These are phyloP conservation scores for Tolypeutes matacus DNA, from an alignment of 2,797 vertebrate species.

Conservation along the genomic window DNA sequence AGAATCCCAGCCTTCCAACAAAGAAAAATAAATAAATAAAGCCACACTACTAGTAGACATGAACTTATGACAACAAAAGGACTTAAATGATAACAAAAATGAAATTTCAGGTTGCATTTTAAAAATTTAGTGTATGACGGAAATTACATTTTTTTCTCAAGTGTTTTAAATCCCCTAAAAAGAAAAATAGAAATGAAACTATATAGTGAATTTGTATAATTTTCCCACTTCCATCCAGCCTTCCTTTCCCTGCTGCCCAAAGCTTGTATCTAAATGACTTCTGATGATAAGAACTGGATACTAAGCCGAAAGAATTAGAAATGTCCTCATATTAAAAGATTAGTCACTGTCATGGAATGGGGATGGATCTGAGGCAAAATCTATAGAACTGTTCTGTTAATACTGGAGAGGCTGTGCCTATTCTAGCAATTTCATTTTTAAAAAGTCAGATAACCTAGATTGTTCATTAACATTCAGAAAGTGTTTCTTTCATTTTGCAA, in stretches of 20 bases:
- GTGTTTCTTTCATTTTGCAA: background rate
- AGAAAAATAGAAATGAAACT: constrained; percentile 13
- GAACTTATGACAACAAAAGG: background rate
- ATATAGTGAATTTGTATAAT: background rate
- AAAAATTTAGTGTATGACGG: background rate
- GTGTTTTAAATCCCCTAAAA: background rate
- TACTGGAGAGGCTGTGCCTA: background rate
- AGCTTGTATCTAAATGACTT: background rate
- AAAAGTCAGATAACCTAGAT: background rate
- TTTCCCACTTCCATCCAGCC: background rate
- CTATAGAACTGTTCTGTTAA: background rate
- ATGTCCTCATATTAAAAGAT: background rate
- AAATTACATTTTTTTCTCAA: background rate
- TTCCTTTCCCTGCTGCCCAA: background rate
- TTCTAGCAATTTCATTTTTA: background rate
- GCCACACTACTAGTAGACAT: background rate
- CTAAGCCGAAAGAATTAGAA: background rate
- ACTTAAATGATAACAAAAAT: background rate
- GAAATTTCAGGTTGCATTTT: background rate
- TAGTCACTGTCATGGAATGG: background rate
- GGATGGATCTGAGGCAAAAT: background rate
- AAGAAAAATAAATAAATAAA: constrained; percentile 5
- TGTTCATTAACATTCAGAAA: background rate
- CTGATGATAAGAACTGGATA: background rate
- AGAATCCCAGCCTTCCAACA: background rate